Evolutionary conservation across 2,113 vertebrate species (phyloP).

Genomic region (Apodemus speciosus): DNA sequence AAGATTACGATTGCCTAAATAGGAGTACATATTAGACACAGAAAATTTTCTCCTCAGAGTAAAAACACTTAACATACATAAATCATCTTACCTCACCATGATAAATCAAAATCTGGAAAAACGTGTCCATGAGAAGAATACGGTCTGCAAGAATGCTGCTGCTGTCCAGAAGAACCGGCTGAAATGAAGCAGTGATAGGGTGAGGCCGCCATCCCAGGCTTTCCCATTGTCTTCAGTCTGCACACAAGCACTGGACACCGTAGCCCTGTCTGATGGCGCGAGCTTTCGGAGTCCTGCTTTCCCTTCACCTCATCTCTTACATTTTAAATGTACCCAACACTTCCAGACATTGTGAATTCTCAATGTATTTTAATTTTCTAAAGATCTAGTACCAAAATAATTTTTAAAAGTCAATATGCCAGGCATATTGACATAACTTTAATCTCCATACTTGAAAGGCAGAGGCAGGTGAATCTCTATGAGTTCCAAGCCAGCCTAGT

Average conservation of each 20-base stretch:
- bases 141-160: slow-evolving; percentile 98
- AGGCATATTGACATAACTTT: neutral
- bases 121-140: slow-evolving; percentile 98
- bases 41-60: neutral
- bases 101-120: slow-evolving; percentile 99
- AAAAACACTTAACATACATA: slow-evolving; percentile 1
- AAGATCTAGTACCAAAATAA: slow-evolving; percentile 13
- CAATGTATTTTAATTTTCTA: slow-evolving; percentile 40
- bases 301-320: neutral
- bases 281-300: neutral
- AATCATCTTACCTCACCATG: slow-evolving; percentile 93
- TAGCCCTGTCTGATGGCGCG: neutral
- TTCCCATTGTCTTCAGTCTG: neutral
- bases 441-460: neutral
- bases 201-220: neutral
- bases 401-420: neutral
- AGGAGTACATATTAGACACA: neutral
- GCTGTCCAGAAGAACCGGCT: slow-evolving; percentile 98
- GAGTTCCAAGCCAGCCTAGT: too few relatives aligned
- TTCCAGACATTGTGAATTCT: slow-evolving; percentile 18
- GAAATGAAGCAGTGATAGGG: slow-evolving; percentile 1
- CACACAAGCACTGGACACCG: neutral
- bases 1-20: slow-evolving; percentile 23
- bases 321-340: slow-evolving; percentile 35
- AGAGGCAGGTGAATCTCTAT: too few relatives aligned